Percentiles rank a stretch among this genome's conserved stretches.
phyloP scores from a whole-genome alignment of 2,888 invertebrate species.

The Microctonus aethiopoides region DNA sequence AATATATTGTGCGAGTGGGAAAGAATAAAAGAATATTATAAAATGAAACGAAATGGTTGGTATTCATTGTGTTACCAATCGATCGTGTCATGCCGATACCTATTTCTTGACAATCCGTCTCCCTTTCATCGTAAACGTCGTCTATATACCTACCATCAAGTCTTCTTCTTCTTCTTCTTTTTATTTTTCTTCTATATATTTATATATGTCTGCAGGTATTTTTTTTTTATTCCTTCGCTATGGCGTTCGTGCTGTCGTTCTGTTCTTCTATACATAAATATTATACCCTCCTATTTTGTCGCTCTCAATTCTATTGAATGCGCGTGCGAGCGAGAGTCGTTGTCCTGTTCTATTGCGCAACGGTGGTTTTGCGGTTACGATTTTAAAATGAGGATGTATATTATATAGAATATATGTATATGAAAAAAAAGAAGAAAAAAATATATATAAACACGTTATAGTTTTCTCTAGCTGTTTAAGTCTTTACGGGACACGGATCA shows the following conservation, averaged over 20 bases:
- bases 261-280: neutral
- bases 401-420: too few species aligned
- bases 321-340: neutral
- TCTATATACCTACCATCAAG: constrained; percentile 25
- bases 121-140: constrained; percentile 39
- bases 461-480: neutral
- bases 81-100: constrained; percentile 62
- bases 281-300: neutral
- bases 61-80: constrained; percentile 54
- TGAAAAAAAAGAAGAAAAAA: neutral
- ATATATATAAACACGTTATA: too few species aligned
- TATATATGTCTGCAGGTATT: constrained; percentile 10
- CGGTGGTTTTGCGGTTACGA: neutral
- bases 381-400: too few species aligned
- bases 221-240: neutral
- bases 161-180: constrained; percentile 19
- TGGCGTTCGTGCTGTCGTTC: neutral
- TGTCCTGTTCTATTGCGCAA: neutral
- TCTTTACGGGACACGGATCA: constrained; percentile 15
- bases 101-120: constrained; percentile 46
- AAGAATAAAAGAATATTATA: neutral
- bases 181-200: constrained; percentile 13
- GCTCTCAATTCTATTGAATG: neutral
- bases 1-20: neutral
- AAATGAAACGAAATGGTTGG: constrained; percentile 10